Evolutionary conservation across 2,113 vertebrate genomes (phyloP), one percentile per base, ranked within the genome.

Genomic region (Lagopus leucura): DNA sequence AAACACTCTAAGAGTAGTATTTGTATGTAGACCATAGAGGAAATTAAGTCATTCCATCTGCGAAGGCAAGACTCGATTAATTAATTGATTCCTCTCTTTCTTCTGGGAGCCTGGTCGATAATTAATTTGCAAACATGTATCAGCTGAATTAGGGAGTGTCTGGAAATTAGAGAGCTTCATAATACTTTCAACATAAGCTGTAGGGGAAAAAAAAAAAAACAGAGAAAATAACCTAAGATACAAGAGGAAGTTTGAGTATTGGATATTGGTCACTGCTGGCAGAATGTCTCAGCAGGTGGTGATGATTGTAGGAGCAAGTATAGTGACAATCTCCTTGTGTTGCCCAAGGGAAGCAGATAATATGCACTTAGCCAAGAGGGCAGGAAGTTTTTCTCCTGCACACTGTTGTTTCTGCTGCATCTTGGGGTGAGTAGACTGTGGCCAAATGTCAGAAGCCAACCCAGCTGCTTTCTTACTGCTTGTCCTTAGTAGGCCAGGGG

Each of bases 401-500:
- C 71, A 6, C 28, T 70, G 8, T 14, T 80, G 81, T 73, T 11
- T 10, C 3, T 83, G 30, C 36, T 42, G 32, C 9, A 57, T 50
- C 14, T 20, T 65, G 5, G 21, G 11, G 7, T 86, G 43, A 11
- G 5, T 32, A 66, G 43, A 63, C 48, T 9, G 79, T 73, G 10
- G 5, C 36, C 4, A 6, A 13, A 28, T 71, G 38, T 28, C 34
- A 64, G 38, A 47, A 2, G 1, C 24, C 52, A 32, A 38, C n/a
- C 16, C 11, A 2, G 18, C n/a, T 83, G 5, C 11, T 71, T 8
- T 80, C 24, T 72, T 21, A 13, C 6, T 76, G 21, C 22, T 80
- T 8, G 5, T 65, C 21, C 47, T 77, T 60, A 57, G 6, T 2
- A 70, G 25, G 21, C 54, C 0, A 0, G n/a, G 7, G 18, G 38